Conservation (phyloP, 2,113 vertebrate species). For the Saguinus midas region DNA sequence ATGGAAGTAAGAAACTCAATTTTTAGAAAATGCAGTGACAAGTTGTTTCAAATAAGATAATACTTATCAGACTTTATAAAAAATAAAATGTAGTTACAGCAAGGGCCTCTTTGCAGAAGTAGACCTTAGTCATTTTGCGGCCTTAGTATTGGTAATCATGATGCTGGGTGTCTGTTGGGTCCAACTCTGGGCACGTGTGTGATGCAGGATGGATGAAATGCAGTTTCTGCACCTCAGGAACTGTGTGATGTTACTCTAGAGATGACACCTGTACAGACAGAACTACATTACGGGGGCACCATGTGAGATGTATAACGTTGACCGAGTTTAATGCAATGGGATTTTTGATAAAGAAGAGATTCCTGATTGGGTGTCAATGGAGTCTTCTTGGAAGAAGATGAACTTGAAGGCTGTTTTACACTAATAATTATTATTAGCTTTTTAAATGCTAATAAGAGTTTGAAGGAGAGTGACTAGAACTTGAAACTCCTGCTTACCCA, state of each 20-base stretch:
- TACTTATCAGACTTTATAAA: not conserved
- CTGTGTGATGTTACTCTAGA: not conserved
- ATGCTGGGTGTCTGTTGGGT: not conserved
- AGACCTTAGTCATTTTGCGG: not conserved
- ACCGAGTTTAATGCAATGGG: not conserved
- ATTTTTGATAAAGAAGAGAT: no score
- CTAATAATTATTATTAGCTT: not conserved
- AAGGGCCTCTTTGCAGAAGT: not conserved
- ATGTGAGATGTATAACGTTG: rapidly evolving
- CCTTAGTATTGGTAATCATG: not conserved
- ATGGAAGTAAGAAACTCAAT: not conserved
- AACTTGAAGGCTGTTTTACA: not conserved
- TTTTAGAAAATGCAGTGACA: slow-evolving; percentile 12
- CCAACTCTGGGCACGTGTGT: not conserved
- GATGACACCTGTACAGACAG: not conserved
- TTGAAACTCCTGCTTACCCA: not conserved
- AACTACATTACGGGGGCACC: not conserved
- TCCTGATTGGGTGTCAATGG: not conserved
- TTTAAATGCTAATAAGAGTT: not conserved
- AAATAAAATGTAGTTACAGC: not conserved
- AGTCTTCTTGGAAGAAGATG: not conserved
- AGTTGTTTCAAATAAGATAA: not conserved
- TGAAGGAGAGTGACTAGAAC: not conserved
- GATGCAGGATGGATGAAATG: not conserved
- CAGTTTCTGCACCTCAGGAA: not conserved